Base-by-base conservation (phyloP, 2,113 vertebrate genomes). In the Chaetops frenatus region DNA sequence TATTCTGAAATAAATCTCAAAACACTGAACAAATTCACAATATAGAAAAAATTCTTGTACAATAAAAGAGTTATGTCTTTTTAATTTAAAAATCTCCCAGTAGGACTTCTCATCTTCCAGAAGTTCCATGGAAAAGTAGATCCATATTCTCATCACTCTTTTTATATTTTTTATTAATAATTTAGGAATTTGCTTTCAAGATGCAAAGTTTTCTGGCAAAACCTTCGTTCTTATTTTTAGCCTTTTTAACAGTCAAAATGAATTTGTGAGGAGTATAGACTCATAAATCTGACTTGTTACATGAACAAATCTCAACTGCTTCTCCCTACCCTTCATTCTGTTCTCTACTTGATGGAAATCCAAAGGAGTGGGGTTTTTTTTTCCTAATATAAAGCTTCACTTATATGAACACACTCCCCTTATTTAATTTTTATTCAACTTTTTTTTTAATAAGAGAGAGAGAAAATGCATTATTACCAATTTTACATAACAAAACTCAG, bases 301-400 rank as follows among this genome's bases (percentile, higher is more conserved):
- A 62, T 54, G 35, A 79, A 70, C 3, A 44, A 57, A 53, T 44
- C 24, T 62, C n/a, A 62, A 33, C 9, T 11, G 0, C 20, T 47
- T 60, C 20, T 92, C 11, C 10, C 8, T 45, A 27, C 2, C 4
- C 1, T 5, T 53, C 6, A 48, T 47, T 73, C 45, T 51, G 69
- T 23, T 78, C 33, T 91, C 36, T 72, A 31, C 15, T 24, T 35
- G 29, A 40, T 35, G 20, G 36, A 70, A 74, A 87, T 64, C 29
- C 38, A 81, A 67, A 72, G 12, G 6, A 38, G 1, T 19, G 15
- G 5, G 8, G 0, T 7, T 71, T 67, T 38, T 42, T 22, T 4
- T n/a, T n/a, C n/a, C 35, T 69, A 44, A 61, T n/a, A 44, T 35
- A 28, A 67, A 54, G 27, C 13, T 42, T 18, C 18, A 53, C 9